Conservation (phyloP, 1,140 invertebrate species). For the Fopius arisanus region DNA sequence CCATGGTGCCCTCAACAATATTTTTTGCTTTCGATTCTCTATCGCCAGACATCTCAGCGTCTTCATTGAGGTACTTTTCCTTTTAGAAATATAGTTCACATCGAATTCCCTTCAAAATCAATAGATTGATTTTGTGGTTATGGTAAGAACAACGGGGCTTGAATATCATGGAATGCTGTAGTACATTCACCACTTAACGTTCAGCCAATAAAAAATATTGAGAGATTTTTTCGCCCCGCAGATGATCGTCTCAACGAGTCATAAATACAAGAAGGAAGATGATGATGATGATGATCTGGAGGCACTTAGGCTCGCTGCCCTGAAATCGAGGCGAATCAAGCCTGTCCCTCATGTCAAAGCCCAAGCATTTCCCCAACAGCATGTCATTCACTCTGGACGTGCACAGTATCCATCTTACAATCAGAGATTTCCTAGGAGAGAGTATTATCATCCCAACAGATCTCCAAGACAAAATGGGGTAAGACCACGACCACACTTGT, state of each 20-base stretch:
- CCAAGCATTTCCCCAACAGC: constrained; percentile 24
- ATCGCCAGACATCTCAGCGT: background rate
- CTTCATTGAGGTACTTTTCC: too few species aligned
- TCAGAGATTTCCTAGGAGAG: constrained; percentile 12
- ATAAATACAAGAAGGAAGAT: constrained; percentile 47
- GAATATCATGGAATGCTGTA: too few species aligned
- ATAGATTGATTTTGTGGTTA: background rate
- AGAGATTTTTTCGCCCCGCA: constrained; percentile 17
- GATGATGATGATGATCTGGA: constrained; percentile 63
- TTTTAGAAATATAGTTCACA: too few species aligned
- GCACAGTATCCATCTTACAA: background rate
- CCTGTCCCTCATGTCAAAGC: constrained; percentile 28
- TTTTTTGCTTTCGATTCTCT: background rate
- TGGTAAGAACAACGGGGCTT: background rate
- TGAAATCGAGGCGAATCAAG: constrained; percentile 51
- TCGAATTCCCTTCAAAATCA: background rate
- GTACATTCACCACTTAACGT: too few species aligned
- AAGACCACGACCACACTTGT: too few species aligned
- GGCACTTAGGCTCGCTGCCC: constrained; percentile 56
- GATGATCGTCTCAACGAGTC: constrained; percentile 40
- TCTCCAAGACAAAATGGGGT: constrained; percentile 47
- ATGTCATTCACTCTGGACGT: background rate
- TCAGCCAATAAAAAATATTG: background rate
- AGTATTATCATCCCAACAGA: constrained; percentile 42
- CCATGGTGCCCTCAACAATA: background rate